Conservation (phyloP, 2,888 invertebrate genomes). For the Abrostola triplasia region DNA sequence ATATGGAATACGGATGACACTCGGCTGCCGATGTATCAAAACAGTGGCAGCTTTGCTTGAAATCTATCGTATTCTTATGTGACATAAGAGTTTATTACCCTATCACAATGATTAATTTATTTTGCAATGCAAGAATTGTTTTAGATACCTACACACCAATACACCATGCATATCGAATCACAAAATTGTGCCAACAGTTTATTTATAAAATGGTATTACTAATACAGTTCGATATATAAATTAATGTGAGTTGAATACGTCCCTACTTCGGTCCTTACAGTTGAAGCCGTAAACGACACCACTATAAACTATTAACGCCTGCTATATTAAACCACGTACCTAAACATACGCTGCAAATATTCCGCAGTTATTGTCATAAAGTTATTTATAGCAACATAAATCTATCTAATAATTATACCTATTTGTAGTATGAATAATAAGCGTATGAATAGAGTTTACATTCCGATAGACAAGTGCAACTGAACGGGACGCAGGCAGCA, state of each 20-base stretch:
- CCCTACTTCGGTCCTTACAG: not conserved
- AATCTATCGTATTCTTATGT: no score
- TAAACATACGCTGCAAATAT: constrained; percentile 36
- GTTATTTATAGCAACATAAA: constrained; percentile 55
- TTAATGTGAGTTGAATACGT: no score
- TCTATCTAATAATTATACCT: constrained; percentile 51
- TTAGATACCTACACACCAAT: no score
- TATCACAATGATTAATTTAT: no score
- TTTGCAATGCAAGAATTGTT: no score
- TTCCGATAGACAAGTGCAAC: constrained; percentile 45
- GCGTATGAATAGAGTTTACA: constrained; percentile 48
- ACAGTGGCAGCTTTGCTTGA: no score
- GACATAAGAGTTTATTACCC: no score
- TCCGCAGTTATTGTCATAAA: constrained; percentile 53
- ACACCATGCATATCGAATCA: no score
- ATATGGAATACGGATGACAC: not conserved
- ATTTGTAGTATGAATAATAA: constrained; percentile 56
- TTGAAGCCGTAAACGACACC: not conserved
- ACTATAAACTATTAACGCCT: constrained; percentile 17
- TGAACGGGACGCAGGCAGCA: constrained; percentile 40
- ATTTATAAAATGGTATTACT: no score
- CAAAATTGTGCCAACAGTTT: no score
- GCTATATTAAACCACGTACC: constrained; percentile 15
- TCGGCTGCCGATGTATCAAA: no score
- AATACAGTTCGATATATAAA: no score